Evolutionary conservation across 1,140 invertebrate species (phyloP), one percentile per base, ranked within the genome.

Genomic region (Megalopta genalis): DNA sequence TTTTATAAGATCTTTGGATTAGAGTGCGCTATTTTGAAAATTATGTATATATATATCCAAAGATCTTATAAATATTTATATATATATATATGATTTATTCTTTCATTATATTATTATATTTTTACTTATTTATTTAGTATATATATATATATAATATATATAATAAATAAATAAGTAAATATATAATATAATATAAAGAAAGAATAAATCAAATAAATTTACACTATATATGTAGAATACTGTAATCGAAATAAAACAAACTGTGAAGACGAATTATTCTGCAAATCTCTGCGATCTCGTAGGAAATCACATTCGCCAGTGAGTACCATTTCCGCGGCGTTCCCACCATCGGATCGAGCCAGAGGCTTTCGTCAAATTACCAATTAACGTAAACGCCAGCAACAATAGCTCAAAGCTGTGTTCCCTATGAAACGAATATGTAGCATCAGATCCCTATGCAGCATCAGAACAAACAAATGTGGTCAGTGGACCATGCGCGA

Each of bases 371-470:
- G 83, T 81, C 75, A 87, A 89, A 87, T 88, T 89, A 90, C 86
- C 85, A 88, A 90, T 90, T 90, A 90, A 90, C 85, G 80, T 87
- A 83, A 89, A 86, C 80, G 82, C 81, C 70, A 88, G 80, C 83
- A 84, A 88, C 88, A 90, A 90, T 90, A 90, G 88, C 86, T 89
- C 76, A 70, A 81, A 90, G 86, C 85, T 88, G 85, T 88, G 85
- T 87, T 85, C 73, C 84, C 83, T 83, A 52, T 63, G 77, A 59
- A 82, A 83, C 79, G 80, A 86, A 46, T 46, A 46, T 71, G 63
- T 57, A 78, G 25, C 70, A 66, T n/a, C 62, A 37, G 32, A 42
- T 46, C 42, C 42, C 42, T 46, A 14, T 74, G 63, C 62, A 78
- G 25, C 67, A 63, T 23, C 62, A 49, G 32, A 42, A 62, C 46